Evolutionary conservation across 2,888 invertebrate species (phyloP).

Genomic region (Cerceris ruficornis): DNA sequence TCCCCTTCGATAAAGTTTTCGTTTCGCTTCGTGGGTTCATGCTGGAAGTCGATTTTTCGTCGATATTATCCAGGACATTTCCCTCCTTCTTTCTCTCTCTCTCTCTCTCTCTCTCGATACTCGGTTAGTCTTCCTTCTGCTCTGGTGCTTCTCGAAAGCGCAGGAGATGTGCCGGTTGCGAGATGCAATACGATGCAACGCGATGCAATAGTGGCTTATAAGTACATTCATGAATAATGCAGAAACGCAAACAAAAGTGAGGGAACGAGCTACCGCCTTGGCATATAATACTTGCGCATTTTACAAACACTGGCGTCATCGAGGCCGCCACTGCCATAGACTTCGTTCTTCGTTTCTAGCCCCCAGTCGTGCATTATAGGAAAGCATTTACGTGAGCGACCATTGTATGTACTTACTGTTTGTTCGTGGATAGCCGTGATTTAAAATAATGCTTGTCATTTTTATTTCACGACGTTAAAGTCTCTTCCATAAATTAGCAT

Average conservation of each 20-base stretch:
- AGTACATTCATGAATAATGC: constrained; percentile 79
- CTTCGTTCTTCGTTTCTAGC: not conserved
- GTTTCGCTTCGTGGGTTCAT: constrained; percentile 48
- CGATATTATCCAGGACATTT: constrained; percentile 19
- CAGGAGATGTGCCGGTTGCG: constrained; percentile 34
- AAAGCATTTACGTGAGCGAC: not conserved
- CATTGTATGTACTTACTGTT: not conserved
- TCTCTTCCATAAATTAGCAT: constrained; percentile 61
- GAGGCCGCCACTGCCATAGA: constrained; percentile 12
- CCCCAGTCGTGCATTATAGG: not conserved
- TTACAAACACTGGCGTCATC: constrained; percentile 63
- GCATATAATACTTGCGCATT: constrained; percentile 71
- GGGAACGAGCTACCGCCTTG: constrained; percentile 61
- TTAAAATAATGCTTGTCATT: constrained; percentile 71
- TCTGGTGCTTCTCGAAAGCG: constrained; percentile 12
- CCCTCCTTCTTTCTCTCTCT: constrained; percentile 9
- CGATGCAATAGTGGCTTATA: constrained; percentile 74
- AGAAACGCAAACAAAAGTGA: constrained; percentile 74
- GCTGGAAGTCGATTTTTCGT: constrained; percentile 60
- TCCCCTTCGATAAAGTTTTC: constrained; percentile 65
- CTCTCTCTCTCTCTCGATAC: constrained; percentile 1
- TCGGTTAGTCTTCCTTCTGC: not conserved
- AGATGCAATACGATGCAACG: constrained; percentile 53
- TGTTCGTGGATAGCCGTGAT: not conserved
- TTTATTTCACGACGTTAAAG: constrained; percentile 57